A percentile compares a stretch with the other conserved stretches of the same genome.
phyloP scores from a whole-genome alignment of 2,797 vertebrate species.

The Pteronotus mesoamericanus region DNA sequence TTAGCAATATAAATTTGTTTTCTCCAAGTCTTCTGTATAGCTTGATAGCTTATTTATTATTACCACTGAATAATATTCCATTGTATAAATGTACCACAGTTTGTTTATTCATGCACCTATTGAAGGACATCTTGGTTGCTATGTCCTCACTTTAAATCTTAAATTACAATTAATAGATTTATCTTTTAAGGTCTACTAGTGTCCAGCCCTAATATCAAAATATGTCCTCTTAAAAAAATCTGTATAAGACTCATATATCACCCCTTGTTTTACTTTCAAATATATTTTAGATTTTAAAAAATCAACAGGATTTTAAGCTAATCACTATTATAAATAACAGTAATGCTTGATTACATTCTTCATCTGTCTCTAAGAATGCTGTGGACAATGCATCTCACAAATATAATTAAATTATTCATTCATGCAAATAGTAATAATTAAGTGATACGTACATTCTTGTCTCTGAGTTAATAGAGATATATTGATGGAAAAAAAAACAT shows the following conservation, averaged over 20 bases:
- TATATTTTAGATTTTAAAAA: neutral
- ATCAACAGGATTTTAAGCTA: neutral
- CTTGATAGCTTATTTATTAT: neutral
- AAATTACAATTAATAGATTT: neutral
- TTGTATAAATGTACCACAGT: neutral
- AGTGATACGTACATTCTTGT: neutral
- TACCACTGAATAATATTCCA: neutral
- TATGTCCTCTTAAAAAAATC: neutral
- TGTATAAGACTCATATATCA: neutral
- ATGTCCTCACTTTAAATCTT: neutral
- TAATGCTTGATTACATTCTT: neutral
- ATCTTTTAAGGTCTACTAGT: neutral
- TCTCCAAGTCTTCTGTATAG: neutral
- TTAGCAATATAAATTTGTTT: neutral
- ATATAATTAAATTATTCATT: neutral
- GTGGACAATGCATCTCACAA: neutral
- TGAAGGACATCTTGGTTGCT: neutral
- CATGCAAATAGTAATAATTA: neutral
- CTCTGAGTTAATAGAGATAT: neutral
- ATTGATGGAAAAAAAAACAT: neutral
- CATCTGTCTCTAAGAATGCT: neutral
- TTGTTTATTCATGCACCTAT: neutral
- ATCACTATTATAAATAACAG: neutral
- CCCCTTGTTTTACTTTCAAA: neutral
- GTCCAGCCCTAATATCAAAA: neutral